Conservation (phyloP, 2,797 vertebrate genomes). For the Gadopsis marmoratus region DNA sequence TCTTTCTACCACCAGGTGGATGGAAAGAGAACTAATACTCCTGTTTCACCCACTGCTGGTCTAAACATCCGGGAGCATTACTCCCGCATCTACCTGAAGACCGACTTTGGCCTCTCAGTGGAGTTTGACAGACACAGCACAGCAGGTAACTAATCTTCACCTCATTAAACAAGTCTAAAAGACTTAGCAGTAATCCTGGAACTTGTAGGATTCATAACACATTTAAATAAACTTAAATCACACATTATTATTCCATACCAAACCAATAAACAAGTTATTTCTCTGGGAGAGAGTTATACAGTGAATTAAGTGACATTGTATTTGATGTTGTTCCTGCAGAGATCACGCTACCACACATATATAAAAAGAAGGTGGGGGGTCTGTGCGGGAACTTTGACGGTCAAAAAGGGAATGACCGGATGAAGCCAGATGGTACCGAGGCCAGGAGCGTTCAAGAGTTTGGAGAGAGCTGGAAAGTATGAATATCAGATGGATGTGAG, state of each 20-base stretch:
- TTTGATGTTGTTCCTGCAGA: slow-evolving; percentile 72
- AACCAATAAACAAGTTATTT: neutral
- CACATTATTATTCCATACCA: neutral
- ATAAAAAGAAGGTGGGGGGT: slow-evolving; percentile 83
- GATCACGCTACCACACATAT: slow-evolving; percentile 83
- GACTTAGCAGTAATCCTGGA: neutral
- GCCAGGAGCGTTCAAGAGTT: slow-evolving; percentile 78
- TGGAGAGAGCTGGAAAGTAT: slow-evolving; percentile 88
- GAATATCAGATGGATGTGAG: slow-evolving; percentile 66
- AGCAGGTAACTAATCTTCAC: slow-evolving; percentile 80
- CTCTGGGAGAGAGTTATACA: neutral
- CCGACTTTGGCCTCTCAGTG: slow-evolving; percentile 89
- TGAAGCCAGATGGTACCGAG: slow-evolving; percentile 81
- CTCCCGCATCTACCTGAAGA: slow-evolving; percentile 83
- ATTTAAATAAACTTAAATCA: neutral
- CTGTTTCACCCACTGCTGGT: slow-evolving; percentile 81
- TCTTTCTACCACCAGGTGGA: slow-evolving; percentile 79
- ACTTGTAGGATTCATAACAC: neutral
- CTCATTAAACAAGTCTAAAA: neutral
- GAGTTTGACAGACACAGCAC: slow-evolving; percentile 82
- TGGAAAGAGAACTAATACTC: slow-evolving; percentile 76
- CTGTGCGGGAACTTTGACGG: slow-evolving; percentile 90
- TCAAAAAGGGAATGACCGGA: slow-evolving; percentile 80
- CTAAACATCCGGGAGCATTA: slow-evolving; percentile 80
- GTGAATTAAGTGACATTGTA: neutral